Conservation (phyloP, 2,888 invertebrate species). For the Mythimna lalbum region DNA sequence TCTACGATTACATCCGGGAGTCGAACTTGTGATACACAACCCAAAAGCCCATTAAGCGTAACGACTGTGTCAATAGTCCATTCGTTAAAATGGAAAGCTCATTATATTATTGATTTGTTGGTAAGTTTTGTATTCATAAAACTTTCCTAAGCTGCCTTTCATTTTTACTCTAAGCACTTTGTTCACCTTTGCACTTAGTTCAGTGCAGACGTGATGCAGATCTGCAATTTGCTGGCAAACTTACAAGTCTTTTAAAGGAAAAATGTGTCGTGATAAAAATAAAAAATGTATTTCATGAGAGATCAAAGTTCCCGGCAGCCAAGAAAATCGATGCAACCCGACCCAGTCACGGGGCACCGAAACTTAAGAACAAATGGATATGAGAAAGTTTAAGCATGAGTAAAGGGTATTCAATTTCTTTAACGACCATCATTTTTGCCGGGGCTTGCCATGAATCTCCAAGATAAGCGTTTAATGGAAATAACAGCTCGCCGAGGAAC, state of each 20-base stretch:
- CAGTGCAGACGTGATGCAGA: constrained; percentile 10
- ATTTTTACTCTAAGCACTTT: not conserved
- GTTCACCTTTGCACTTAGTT: not conserved
- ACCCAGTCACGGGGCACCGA: constrained; percentile 46
- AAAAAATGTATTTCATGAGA: not conserved
- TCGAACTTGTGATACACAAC: no score
- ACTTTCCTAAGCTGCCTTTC: not conserved
- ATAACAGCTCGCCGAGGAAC: constrained; percentile 80
- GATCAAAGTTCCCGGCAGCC: not conserved
- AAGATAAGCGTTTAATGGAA: constrained; percentile 87
- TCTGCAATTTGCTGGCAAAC: not conserved
- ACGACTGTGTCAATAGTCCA: no score
- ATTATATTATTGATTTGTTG: not conserved
- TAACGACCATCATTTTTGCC: constrained; percentile 85
- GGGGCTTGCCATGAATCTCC: constrained; percentile 83
- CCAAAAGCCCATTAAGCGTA: no score
- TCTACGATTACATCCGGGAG: no score
- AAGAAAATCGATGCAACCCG: constrained; percentile 26
- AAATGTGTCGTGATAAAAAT: not conserved
- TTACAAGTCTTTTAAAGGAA: not conserved
- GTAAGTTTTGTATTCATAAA: not conserved
- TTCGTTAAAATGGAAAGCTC: no score
- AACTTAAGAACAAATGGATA: constrained; percentile 70
- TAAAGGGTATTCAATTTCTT: constrained; percentile 85
- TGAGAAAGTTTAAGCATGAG: constrained; percentile 78